Evolutionary conservation across 2,888 invertebrate genomes (phyloP).

Genomic region (Caenorhabditis sp.): DNA sequence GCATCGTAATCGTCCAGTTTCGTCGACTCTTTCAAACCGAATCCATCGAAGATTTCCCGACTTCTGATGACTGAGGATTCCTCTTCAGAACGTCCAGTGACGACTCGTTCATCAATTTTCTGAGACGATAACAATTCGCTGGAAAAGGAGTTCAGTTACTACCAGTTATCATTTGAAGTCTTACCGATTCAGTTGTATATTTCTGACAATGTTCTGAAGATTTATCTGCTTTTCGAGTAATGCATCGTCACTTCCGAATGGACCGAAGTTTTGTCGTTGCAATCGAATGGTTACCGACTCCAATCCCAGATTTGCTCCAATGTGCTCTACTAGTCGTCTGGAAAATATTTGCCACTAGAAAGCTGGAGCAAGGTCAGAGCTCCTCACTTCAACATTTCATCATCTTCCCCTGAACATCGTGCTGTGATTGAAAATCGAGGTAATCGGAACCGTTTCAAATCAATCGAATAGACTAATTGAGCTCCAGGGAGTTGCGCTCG

Average conservation of each 20-base stretch:
- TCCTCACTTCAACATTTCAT: constrained; percentile 87
- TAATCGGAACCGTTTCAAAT: constrained; percentile 89
- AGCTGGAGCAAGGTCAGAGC: no score
- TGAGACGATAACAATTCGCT: constrained; percentile 37
- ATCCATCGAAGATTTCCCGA: constrained; percentile 65
- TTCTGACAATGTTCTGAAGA: constrained; percentile 86
- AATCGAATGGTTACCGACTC: constrained; percentile 86
- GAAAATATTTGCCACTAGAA: no score
- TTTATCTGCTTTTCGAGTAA: constrained; percentile 91
- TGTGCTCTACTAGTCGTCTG: constrained; percentile 88
- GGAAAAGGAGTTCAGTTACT: constrained; percentile 6
- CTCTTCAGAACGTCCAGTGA: neutral
- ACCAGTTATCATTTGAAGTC: constrained; percentile 19
- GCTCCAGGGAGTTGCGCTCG: constrained; percentile 88
- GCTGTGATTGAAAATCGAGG: constrained; percentile 94
- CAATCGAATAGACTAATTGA: constrained; percentile 91
- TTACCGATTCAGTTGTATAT: constrained; percentile 75
- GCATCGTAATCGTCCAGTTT: constrained; percentile 69
- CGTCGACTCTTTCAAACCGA: constrained; percentile 54
- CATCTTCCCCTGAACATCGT: constrained; percentile 91
- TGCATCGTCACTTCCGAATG: constrained; percentile 89
- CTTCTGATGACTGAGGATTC: neutral
- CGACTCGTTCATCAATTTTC: constrained; percentile 23
- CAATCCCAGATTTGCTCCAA: constrained; percentile 90
- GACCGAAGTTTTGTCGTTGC: constrained; percentile 86